Conservation (phyloP, 1,140 invertebrate species). For the Portunus trituberculatus region DNA sequence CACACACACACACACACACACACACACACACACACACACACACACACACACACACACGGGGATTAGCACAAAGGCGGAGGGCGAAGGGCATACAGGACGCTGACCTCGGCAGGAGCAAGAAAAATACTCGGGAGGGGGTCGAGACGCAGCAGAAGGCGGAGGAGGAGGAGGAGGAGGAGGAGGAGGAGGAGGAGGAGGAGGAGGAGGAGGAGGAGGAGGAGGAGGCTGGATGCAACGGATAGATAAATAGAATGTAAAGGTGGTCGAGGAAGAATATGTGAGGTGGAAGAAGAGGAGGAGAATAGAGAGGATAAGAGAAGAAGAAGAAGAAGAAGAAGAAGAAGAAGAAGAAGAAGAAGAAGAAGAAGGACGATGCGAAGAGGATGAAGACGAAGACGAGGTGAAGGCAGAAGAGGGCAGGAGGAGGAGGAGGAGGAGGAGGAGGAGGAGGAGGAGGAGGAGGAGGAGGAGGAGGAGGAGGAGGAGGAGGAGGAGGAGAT, state of each 20-base stretch:
- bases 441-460: not conserved
- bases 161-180: no score
- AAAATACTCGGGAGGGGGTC: not conserved
- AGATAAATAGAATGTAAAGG: no score
- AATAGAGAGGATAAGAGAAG: no score
- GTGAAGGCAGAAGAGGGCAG: no score
- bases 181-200: constrained; percentile 10
- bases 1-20: constrained; percentile 17
- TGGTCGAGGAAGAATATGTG: no score
- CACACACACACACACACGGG: not conserved
- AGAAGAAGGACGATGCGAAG: no score
- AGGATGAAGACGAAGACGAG: no score
- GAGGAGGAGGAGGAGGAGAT: no score
- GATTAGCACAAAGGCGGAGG: not conserved
- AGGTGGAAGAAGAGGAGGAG: no score
- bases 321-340: no score
- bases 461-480: not conserved
- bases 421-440: not conserved
- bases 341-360: no score
- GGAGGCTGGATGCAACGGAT: not conserved
- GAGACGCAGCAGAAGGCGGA: not conserved
- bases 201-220: constrained; percentile 12
- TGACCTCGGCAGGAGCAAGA: not conserved
- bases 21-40: constrained; percentile 20
- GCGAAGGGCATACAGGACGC: not conserved